Evolutionary conservation across 2,888 invertebrate genomes (phyloP), one percentile per base, ranked within the genome.

Genomic region (Campoletis raptor): DNA sequence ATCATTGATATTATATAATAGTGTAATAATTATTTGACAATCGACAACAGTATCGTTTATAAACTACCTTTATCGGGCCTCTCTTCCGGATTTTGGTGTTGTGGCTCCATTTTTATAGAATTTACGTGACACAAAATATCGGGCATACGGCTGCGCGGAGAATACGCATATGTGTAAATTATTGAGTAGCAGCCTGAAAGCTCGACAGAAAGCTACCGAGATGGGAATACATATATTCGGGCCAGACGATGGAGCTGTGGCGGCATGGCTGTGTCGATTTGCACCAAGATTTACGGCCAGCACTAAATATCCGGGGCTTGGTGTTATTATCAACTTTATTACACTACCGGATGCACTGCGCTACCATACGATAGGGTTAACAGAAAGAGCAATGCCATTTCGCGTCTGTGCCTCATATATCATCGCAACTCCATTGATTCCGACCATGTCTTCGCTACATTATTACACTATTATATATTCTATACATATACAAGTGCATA

Each of bases 301-400:
- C 90, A 93, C 93, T 93, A 93, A 93, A 93, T 93, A 93, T 93
- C 91, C 91, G 79, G 89, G 90, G 89, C 90, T 91, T 89, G 90
- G 91, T 90, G 91, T 93, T 93, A 93, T 93, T 93, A 93, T 93
- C 92, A 91, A 90, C 90, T 92, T 92, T 92, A 92, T 92, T 92
- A 91, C 91, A 89, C 89, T 89, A 89, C 90, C 90, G 90, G 92
- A 90, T 91, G 91, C 87, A 85, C 89, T 84, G 87, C 88, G 89
- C 88, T 66, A 81, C 86, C 88, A 87, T 86, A 85, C 89, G 91
- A 91, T 91, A 91, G 92, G 90, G 92, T 91, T 92, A 93, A 91
- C 91, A 90, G 92, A 92, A 92, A 92, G 91, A 90, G 90, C 88
- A 88, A 90, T 87, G 91, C 89, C 90, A 90, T 92, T 92, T 90